These are phyloP conservation scores for Pagrus major DNA, from an alignment of 2,113 vertebrate species.

Conservation along the genomic window DNA sequence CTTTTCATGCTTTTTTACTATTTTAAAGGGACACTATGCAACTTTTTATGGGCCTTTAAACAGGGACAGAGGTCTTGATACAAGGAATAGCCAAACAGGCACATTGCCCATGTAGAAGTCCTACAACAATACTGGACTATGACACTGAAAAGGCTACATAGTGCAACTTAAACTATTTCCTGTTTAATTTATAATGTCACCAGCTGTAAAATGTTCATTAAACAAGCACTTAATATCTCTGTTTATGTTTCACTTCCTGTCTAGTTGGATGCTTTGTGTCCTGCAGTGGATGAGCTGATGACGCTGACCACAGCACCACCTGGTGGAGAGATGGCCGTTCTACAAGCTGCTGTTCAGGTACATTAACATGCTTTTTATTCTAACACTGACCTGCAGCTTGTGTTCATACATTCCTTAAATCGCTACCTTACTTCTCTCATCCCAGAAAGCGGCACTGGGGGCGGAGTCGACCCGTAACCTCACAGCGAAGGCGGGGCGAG, in stretches of 20 bases:
- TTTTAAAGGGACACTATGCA: no score
- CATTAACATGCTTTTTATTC: no score
- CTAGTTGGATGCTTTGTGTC: conserved; percentile 93
- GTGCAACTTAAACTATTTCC: no score
- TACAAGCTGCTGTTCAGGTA: conserved; percentile 88
- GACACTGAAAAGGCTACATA: no score
- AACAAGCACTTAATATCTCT: neutral
- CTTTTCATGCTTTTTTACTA: neutral
- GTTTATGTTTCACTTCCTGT: neutral
- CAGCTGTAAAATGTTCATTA: no score
- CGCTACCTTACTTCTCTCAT: neutral
- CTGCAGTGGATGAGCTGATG: conserved; percentile 86
- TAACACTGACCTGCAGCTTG: no score
- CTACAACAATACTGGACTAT: no score
- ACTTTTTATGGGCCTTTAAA: no score
- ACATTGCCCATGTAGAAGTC: no score
- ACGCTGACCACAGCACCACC: conserved; percentile 79
- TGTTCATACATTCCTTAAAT: neutral
- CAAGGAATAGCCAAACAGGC: no score
- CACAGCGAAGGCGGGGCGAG: conserved; percentile 90
- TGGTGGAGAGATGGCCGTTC: conserved; percentile 74
- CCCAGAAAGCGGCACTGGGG: conserved; percentile 86
- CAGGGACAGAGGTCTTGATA: no score
- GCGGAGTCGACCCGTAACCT: conserved; percentile 90
- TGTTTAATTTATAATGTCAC: neutral